Conservation (phyloP, 2,113 vertebrate genomes). For the Serinus canaria region DNA sequence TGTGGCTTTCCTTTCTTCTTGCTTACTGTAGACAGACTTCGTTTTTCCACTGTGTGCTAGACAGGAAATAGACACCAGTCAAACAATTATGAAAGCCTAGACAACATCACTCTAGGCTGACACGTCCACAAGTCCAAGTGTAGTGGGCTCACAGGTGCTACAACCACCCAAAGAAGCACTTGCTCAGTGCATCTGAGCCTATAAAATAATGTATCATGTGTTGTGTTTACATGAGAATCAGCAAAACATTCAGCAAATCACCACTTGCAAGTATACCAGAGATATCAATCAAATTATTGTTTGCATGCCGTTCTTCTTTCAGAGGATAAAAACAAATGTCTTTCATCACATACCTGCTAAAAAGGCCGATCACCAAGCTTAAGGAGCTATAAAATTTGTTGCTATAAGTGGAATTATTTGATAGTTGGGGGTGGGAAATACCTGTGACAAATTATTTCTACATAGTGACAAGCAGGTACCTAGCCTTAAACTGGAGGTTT, state of each 20-base stretch:
- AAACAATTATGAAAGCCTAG: background rate
- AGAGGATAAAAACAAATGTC: background rate
- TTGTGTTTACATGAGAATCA: background rate
- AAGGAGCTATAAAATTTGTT: background rate
- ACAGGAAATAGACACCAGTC: background rate
- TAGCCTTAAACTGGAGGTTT: background rate
- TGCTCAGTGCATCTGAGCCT: background rate
- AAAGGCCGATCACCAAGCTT: background rate
- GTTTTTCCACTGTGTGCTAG: constrained; percentile 76
- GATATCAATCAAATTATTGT: background rate
- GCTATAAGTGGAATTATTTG: background rate
- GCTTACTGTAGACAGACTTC: constrained; percentile 62
- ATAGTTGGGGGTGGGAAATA: background rate
- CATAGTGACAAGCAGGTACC: background rate
- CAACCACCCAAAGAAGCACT: background rate
- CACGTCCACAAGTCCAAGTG: background rate
- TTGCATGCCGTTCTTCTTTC: background rate
- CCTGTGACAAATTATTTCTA: background rate
- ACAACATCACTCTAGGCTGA: background rate
- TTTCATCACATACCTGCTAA: background rate
- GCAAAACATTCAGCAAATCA: background rate
- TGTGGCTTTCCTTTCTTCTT: constrained; percentile 80
- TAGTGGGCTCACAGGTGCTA: background rate
- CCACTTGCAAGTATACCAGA: background rate
- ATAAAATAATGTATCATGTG: background rate